phyloP scores from a whole-genome alignment of 2,888 invertebrate species.

The Pristionchus exspectatus region DNA sequence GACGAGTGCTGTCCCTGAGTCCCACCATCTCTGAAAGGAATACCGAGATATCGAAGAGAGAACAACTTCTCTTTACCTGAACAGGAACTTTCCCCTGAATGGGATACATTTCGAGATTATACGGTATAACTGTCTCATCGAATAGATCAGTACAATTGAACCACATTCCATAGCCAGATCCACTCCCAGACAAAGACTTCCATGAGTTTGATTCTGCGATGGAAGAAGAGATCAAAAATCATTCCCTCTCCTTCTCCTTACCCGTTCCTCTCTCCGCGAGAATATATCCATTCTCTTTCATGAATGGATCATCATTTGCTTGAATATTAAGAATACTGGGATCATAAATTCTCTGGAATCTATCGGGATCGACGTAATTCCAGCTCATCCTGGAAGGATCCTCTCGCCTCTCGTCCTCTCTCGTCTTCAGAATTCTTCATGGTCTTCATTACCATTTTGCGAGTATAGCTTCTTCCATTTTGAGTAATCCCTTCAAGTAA shows the following conservation, averaged over 20 bases:
- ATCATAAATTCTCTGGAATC: neutral
- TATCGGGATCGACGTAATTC: constrained; percentile 15
- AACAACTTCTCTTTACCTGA: neutral
- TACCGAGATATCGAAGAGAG: neutral
- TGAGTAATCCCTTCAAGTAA: constrained; percentile 9
- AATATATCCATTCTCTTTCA: neutral
- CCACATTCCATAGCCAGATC: neutral
- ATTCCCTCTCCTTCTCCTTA: neutral
- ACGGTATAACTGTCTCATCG: constrained; percentile 11
- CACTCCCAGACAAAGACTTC: neutral
- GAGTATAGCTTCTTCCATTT: constrained; percentile 7
- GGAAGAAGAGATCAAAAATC: neutral
- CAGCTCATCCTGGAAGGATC: neutral
- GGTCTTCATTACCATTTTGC: neutral
- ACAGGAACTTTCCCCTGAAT: constrained; percentile 14
- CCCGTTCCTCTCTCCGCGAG: constrained; percentile 4
- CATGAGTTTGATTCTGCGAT: neutral
- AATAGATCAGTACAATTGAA: constrained; percentile 31
- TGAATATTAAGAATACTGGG: neutral
- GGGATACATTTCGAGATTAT: neutral
- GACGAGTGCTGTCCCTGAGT: neutral
- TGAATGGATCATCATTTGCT: neutral
- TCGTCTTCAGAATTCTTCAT: neutral
- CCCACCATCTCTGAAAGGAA: constrained; percentile 21
- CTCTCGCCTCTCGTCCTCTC: neutral